Conservation (phyloP, 1,140 invertebrate species). For the Panulirus ornatus region DNA sequence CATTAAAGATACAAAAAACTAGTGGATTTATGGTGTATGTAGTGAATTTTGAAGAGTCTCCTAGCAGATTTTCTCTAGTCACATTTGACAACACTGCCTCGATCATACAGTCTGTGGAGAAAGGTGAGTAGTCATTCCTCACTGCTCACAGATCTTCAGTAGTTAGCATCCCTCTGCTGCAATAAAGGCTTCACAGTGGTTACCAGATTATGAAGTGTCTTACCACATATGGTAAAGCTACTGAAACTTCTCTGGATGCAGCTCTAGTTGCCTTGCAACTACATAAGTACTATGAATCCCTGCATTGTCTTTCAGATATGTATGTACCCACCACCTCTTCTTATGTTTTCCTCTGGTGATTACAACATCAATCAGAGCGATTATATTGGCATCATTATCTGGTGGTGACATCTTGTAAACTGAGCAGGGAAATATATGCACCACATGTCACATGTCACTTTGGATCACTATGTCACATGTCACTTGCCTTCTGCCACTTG, state of each 20-base stretch:
- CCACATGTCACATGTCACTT: too few relatives aligned
- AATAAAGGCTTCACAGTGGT: neutral
- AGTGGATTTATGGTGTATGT: too few relatives aligned
- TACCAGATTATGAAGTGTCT: constrained; percentile 27
- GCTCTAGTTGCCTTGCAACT: constrained; percentile 9
- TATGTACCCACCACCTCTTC: neutral
- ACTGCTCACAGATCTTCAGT: too few relatives aligned
- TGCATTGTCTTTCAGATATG: too few relatives aligned
- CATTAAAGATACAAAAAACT: too few relatives aligned
- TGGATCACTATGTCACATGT: too few relatives aligned
- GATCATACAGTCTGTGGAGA: too few relatives aligned
- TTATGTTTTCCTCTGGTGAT: constrained; percentile 14
- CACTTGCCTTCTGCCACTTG: constrained; percentile 18
- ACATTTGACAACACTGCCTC: too few relatives aligned
- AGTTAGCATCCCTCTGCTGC: neutral
- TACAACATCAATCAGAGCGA: constrained; percentile 19
- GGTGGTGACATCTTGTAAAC: neutral
- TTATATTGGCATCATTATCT: neutral
- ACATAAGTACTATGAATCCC: constrained; percentile 13
- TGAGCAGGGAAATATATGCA: neutral
- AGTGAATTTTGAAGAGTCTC: too few relatives aligned
- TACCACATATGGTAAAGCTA: neutral
- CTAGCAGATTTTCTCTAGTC: too few relatives aligned
- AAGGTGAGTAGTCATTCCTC: too few relatives aligned
- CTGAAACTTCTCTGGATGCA: constrained; percentile 16